These are phyloP conservation scores for Saimiri boliviensis DNA, from an alignment of 2,113 vertebrate species.

Conservation along the genomic window DNA sequence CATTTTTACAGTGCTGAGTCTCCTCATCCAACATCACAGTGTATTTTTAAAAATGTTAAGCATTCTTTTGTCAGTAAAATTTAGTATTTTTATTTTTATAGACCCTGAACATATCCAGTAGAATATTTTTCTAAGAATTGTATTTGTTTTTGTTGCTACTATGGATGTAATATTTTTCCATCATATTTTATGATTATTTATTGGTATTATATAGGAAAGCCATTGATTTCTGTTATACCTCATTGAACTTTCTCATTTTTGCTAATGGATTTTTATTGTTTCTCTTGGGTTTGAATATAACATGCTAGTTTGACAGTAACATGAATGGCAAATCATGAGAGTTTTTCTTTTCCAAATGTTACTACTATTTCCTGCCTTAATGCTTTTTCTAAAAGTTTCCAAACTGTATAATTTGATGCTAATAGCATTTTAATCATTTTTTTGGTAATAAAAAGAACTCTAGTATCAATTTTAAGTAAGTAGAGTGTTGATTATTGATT, in stretches of 20 bases:
- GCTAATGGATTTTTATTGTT: background rate
- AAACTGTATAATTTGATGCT: background rate
- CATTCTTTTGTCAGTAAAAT: background rate
- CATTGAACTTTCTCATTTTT: background rate
- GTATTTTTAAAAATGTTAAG: background rate
- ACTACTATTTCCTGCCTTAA: background rate
- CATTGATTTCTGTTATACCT: background rate
- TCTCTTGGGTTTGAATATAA: background rate
- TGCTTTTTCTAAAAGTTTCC: background rate
- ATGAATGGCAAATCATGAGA: background rate
- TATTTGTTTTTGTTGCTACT: background rate
- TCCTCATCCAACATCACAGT: background rate
- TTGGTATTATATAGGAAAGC: background rate
- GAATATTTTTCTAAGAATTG: background rate
- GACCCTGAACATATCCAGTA: background rate
- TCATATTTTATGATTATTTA: slow-evolving; percentile 23
- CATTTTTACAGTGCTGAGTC: background rate
- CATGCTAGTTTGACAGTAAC: background rate
- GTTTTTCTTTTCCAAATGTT: background rate
- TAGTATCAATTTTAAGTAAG: slow-evolving; percentile 17
- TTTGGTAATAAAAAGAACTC: background rate
- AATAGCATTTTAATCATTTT: slow-evolving; percentile 40
- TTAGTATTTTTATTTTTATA: slow-evolving; percentile 25
- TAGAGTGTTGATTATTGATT: background rate
- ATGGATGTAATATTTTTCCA: background rate